Conservation (phyloP, 2,888 invertebrate species). For the Dusona sp. region DNA sequence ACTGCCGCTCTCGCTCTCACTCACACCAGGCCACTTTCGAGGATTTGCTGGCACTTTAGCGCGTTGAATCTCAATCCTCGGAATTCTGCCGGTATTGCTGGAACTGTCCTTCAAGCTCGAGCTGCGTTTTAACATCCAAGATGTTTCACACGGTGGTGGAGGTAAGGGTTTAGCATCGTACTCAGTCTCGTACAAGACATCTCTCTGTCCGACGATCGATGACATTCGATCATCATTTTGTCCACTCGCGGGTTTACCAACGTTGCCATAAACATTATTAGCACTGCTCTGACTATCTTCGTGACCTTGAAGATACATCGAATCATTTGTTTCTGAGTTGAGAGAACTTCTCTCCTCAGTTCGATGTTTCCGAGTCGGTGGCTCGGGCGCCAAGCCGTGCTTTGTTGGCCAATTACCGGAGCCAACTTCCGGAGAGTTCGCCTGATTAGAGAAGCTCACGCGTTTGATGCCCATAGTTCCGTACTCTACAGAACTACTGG, state of each 20-base stretch:
- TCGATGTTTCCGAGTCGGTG: conserved; percentile 79
- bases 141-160: conserved; percentile 78
- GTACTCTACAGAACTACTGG: conserved; percentile 80
- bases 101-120: conserved; percentile 69
- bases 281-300: conserved; percentile 71
- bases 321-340: conserved; percentile 71
- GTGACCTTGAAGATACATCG: conserved; percentile 69
- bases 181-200: conserved; percentile 70
- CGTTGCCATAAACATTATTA: conserved; percentile 71
- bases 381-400: conserved; percentile 83
- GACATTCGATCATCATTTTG: conserved; percentile 32
- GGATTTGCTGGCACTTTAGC: conserved; percentile 67
- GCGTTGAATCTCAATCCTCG: conserved; percentile 59
- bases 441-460: conserved; percentile 85
- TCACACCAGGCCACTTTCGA: conserved; percentile 74
- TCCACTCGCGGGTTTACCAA: conserved; percentile 26
- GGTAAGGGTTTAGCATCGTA: conserved; percentile 85
- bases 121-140: conserved; percentile 70
- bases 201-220: conserved; percentile 33
- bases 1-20: conserved; percentile 90
- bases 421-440: conserved; percentile 71
- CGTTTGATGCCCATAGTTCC: conserved; percentile 84
- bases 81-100: conserved; percentile 54
- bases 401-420: conserved; percentile 85
- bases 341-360: conserved; percentile 73